Evolutionary conservation across 2,888 invertebrate species (phyloP), one percentile per base, ranked within the genome.

Genomic region (Fragum fragum): DNA sequence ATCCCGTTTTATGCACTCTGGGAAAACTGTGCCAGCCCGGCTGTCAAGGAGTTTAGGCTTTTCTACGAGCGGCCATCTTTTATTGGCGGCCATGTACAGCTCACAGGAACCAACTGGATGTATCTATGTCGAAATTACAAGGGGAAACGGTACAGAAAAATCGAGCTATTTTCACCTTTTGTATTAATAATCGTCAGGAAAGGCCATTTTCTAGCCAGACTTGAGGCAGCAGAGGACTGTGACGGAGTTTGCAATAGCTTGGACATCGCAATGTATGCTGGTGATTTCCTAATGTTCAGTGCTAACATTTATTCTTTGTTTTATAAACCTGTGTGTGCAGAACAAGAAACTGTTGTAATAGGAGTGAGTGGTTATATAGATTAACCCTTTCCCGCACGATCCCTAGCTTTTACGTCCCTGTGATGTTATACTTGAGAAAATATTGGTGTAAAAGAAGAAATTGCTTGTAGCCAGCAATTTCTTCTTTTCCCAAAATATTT

Each of bases 11-110:
- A 71, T 32, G 36, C 36, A 36, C 32, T 53, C 23, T 71, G 71
- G 71, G 71, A 71, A 71, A 71, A 71, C 36, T 71, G 71, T n/a
- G 71, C 71, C n/a, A 11, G 32, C 11, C 14, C 18, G 71, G 53
- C 71, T 11, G 28, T 55, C 16, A 71, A 71, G 29, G 53, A 53
- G 7, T 71, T 71, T 21, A 18, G 71, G 23, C 5, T 36, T 18
- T 71, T 71, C 55, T 71, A 71, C 29, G 11, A 36, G 32, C 71
- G 71, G 32, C 71, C 71, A 55, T 29, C 32, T 32, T 71, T 21
- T 36, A 28, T 71, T 1, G 57, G 71, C 53, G 55, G 55, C 9
- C 32, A 28, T 71, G 53, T 71, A 21, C 71, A 71, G 23, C 21
- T 71, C 11, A 71, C 55, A 21, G 71, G 55, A 9, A 29, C 71